phyloP scores from a whole-genome alignment of 2,113 vertebrate species.

The Ptilorrhoa leucosticta region DNA sequence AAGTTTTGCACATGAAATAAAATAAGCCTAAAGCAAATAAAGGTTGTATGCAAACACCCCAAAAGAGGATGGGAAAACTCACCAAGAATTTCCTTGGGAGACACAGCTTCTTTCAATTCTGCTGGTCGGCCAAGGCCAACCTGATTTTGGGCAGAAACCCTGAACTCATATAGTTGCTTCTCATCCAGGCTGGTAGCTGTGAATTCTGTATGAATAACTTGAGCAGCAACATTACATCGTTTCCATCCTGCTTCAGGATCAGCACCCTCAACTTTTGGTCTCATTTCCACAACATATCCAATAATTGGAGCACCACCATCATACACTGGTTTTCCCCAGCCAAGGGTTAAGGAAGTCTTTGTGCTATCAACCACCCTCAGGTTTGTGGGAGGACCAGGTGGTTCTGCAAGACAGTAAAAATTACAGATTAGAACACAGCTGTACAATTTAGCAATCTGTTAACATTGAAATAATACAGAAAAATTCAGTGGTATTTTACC shows the following conservation, averaged over 20 bases:
- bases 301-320: constrained; percentile 94
- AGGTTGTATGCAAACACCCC: neutral
- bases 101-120: constrained; percentile 85
- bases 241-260: constrained; percentile 93
- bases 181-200: constrained; percentile 87
- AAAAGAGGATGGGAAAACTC: constrained; percentile 19
- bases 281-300: constrained; percentile 94
- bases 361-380: constrained; percentile 92
- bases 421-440: neutral
- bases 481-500: constrained; percentile 73
- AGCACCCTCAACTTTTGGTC: constrained; percentile 76
- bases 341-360: constrained; percentile 84
- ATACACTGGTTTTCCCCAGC: constrained; percentile 90
- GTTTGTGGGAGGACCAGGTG: constrained; percentile 91
- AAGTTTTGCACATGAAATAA: neutral
- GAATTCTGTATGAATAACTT: constrained; percentile 88
- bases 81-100: constrained; percentile 95
- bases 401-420: constrained; percentile 75
- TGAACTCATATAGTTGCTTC: constrained; percentile 90
- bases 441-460: neutral
- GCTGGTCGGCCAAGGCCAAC: constrained; percentile 93
- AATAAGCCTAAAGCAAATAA: neutral
- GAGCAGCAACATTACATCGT: constrained; percentile 92
- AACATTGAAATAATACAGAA: neutral
- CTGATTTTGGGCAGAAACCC: constrained; percentile 96